phyloP scores from a whole-genome alignment of 2,797 vertebrate genomes.

The Rhyacichthys aspro region DNA sequence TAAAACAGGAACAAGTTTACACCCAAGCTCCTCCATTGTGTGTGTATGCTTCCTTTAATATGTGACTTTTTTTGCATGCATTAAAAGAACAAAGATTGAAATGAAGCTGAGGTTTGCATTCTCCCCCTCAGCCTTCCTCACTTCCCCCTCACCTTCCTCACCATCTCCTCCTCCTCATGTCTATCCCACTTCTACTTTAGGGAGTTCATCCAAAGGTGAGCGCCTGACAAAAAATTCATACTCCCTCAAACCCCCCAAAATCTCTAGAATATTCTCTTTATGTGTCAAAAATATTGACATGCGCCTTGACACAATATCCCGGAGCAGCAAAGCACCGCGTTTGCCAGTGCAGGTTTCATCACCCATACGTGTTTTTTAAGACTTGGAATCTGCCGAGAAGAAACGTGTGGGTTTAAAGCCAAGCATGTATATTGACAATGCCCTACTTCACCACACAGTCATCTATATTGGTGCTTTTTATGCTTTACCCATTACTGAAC shows the following conservation, averaged over 20 bases:
- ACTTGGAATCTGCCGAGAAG: constrained; percentile 48
- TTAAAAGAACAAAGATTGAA: constrained; percentile 67
- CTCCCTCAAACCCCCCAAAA: constrained; percentile 16
- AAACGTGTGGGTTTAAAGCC: constrained; percentile 46
- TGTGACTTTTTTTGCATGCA: constrained; percentile 25
- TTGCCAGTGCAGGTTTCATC: constrained; percentile 68
- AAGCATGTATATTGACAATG: constrained; percentile 39
- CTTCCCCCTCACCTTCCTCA: constrained; percentile 29
- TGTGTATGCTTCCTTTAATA: not conserved
- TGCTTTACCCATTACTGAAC: not conserved
- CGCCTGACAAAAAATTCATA: constrained; percentile 34
- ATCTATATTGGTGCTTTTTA: constrained; percentile 13
- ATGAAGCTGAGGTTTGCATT: constrained; percentile 51
- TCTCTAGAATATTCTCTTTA: constrained; percentile 60
- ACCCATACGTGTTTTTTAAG: constrained; percentile 37
- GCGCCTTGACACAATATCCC: constrained; percentile 62
- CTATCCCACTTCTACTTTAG: constrained; percentile 44
- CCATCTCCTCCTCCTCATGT: constrained; percentile 38
- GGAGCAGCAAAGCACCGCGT: constrained; percentile 52
- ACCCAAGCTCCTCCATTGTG: constrained; percentile 22
- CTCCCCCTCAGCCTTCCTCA: constrained; percentile 34
- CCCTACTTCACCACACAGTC: constrained; percentile 53
- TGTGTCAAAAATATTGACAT: constrained; percentile 68
- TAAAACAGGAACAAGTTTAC: constrained; percentile 54
- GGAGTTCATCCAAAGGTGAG: constrained; percentile 77